A percentile compares a stretch with the other conserved stretches of the same genome.
These are phyloP conservation scores for Macrobrachium nipponense DNA, from an alignment of 1,140 invertebrate species.

Conservation along the genomic window DNA sequence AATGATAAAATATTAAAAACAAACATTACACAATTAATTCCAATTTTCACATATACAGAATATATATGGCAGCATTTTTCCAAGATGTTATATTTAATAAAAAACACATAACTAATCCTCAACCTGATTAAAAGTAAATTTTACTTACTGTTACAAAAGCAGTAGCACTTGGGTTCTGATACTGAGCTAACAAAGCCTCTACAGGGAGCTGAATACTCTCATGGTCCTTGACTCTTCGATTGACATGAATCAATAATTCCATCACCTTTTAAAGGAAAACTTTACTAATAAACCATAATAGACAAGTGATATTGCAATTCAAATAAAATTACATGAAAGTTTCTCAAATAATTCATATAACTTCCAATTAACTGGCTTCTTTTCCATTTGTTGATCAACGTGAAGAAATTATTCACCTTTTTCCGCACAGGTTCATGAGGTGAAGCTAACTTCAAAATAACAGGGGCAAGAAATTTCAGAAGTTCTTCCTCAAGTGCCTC, in stretches of 20 bases:
- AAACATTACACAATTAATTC: too few species aligned
- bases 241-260: slow-evolving; percentile 93
- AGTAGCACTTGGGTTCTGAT: slow-evolving; percentile 81
- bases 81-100: neutral
- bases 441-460: slow-evolving; percentile 82
- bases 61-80: neutral
- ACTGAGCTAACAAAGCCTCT: slow-evolving; percentile 84
- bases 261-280: slow-evolving; percentile 77
- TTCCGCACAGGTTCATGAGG: slow-evolving; percentile 85
- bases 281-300: neutral
- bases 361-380: neutral
- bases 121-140: neutral
- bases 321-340: neutral
- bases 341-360: neutral
- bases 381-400: neutral
- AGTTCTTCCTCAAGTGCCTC: slow-evolving; percentile 86
- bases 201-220: slow-evolving; percentile 87
- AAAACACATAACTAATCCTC: neutral
- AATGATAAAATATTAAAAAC: too few species aligned
- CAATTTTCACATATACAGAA: too few species aligned
- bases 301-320: neutral
- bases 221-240: slow-evolving; percentile 87
- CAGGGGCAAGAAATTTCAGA: slow-evolving; percentile 87
- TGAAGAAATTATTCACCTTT: slow-evolving; percentile 73
- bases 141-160: slow-evolving; percentile 82